phyloP scores from a whole-genome alignment of 2,797 vertebrate species.

The Mormyrops attenuatus region DNA sequence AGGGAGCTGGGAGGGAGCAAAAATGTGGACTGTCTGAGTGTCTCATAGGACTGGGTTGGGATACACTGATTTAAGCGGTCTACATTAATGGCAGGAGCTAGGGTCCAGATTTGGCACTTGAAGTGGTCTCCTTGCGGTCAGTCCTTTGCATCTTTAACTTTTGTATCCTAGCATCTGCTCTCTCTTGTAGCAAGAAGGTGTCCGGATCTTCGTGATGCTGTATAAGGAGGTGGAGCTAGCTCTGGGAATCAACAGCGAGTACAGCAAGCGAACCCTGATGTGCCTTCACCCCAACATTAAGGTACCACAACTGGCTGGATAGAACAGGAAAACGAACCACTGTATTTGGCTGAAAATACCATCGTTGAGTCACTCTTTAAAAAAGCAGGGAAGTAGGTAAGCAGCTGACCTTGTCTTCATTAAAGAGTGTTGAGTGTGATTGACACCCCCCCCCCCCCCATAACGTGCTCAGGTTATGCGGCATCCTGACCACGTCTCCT shows the following conservation, averaged over 20 bases:
- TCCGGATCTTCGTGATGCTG: conserved; percentile 88
- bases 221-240: conserved; percentile 97
- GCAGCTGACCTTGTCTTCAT: background rate
- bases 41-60: background rate
- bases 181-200: conserved; percentile 81
- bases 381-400: background rate
- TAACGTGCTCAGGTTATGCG: conserved; percentile 79
- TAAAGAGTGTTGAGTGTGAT: background rate
- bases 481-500: conserved; percentile 94
- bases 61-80: background rate
- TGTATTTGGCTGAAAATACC: background rate
- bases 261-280: conserved; percentile 86
- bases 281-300: conserved; percentile 87
- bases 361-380: background rate
- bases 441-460: background rate
- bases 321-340: background rate
- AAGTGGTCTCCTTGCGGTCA: background rate
- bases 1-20: background rate
- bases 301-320: conserved; percentile 53
- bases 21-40: background rate
- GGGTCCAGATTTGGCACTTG: background rate
- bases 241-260: conserved; percentile 93
- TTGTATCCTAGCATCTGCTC: background rate
- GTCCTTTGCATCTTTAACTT: background rate
- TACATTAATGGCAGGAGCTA: background rate